Conservation (phyloP, 2,888 invertebrate genomes). For the Bimastos eiseni region DNA sequence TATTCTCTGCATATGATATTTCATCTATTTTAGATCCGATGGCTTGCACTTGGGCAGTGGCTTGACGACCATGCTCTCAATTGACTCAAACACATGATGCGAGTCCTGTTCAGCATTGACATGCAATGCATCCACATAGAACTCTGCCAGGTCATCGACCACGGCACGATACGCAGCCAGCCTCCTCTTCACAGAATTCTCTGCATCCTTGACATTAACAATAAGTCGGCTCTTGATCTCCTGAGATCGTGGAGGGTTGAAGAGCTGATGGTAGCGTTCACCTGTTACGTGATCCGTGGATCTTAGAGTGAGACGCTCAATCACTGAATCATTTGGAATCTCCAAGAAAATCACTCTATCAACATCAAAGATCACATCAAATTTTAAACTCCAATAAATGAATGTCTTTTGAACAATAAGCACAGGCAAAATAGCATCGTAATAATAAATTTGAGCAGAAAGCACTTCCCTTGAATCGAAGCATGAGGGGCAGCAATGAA, state of each 20-base stretch:
- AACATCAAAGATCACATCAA: background rate
- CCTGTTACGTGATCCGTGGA: constrained; percentile 61
- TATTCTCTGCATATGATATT: background rate
- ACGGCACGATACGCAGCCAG: constrained; percentile 55
- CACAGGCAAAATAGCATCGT: background rate
- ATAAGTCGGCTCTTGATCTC: constrained; percentile 55
- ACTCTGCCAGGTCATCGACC: constrained; percentile 57
- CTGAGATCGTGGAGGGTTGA: constrained; percentile 60
- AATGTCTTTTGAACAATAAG: background rate
- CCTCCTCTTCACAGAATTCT: constrained; percentile 52
- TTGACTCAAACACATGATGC: constrained; percentile 62
- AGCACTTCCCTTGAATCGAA: too few species aligned
- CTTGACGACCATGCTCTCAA: constrained; percentile 61
- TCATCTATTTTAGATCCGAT: background rate
- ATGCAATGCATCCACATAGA: constrained; percentile 56
- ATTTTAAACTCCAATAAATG: background rate
- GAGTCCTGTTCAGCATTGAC: constrained; percentile 62
- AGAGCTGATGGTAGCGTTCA: constrained; percentile 60
- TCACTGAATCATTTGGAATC: constrained; percentile 60
- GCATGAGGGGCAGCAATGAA: too few species aligned
- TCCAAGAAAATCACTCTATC: constrained; percentile 61
- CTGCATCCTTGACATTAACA: constrained; percentile 52
- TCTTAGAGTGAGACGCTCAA: constrained; percentile 59
- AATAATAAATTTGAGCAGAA: background rate
- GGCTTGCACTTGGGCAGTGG: constrained; percentile 53